phyloP scores from a whole-genome alignment of 2,888 invertebrate species.

The Oligia strigilis region DNA sequence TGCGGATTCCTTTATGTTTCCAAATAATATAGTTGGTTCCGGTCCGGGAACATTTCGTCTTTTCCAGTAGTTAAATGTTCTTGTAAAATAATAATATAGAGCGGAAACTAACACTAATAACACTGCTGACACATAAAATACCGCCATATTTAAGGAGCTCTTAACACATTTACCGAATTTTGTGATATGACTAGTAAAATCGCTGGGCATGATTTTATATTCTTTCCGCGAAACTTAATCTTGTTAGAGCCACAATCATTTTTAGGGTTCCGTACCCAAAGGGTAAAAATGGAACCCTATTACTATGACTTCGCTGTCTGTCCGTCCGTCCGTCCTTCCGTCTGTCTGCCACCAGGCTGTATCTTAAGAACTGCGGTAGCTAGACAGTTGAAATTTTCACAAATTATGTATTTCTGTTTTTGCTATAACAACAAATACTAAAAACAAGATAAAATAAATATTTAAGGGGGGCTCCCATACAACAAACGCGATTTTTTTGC shows the following conservation, averaged over 20 bases:
- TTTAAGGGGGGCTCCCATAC: too few relatives aligned
- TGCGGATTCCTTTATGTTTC: conserved; percentile 72
- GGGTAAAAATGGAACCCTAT: too few relatives aligned
- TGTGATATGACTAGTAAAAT: conserved; percentile 7
- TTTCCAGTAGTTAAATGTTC: conserved; percentile 78
- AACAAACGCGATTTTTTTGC: too few relatives aligned
- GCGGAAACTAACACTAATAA: conserved; percentile 44
- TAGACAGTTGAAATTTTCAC: too few relatives aligned
- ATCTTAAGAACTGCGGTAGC: too few relatives aligned
- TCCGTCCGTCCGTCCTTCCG: too few relatives aligned
- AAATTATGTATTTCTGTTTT: too few relatives aligned
- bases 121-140: conserved; percentile 45
- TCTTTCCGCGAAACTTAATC: not conserved
- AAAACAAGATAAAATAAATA: too few relatives aligned
- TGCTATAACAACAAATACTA: too few relatives aligned
- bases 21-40: conserved; percentile 73
- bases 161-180: not conserved
- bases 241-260: not conserved
- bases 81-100: conserved; percentile 73
- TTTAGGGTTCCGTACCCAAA: too few relatives aligned
- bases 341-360: too few relatives aligned
- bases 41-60: conserved; percentile 71
- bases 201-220: conserved; percentile 42
- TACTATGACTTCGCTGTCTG: too few relatives aligned
- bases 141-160: conserved; percentile 31